phyloP scores from a whole-genome alignment of 2,797 vertebrate genomes.

The Garrulus glandarius region DNA sequence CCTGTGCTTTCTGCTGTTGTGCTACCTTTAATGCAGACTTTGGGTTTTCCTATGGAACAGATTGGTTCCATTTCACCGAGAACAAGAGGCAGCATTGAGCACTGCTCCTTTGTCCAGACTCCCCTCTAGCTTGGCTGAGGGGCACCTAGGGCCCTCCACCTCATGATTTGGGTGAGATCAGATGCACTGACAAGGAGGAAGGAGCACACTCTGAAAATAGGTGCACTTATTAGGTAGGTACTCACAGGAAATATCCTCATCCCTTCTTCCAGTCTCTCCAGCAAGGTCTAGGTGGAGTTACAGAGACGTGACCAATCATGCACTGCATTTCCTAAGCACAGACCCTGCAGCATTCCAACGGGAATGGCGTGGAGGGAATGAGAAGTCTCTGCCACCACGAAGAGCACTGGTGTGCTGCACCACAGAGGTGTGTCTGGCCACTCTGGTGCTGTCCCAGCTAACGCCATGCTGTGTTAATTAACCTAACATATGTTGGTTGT shows the following conservation, averaged over 20 bases:
- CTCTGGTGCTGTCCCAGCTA: not conserved
- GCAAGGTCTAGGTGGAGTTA: not conserved
- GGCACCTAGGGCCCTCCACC: not conserved
- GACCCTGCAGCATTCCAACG: no score
- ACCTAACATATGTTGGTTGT: not conserved
- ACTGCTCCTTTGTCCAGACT: not conserved
- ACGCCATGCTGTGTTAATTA: rapidly evolving
- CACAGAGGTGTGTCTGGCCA: not conserved
- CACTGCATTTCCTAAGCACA: not conserved
- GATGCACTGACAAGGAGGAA: not conserved
- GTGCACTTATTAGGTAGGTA: not conserved
- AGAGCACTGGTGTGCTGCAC: not conserved
- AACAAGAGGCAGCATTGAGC: not conserved
- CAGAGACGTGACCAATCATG: rapidly evolving
- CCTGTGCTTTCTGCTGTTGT: not conserved
- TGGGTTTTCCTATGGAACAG: not conserved
- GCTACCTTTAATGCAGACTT: not conserved
- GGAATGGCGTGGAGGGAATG: rapidly evolving
- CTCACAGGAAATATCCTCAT: rapidly evolving
- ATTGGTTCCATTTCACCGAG: rapidly evolving
- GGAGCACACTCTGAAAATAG: rapidly evolving
- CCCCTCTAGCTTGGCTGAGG: not conserved
- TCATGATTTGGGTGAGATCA: not conserved
- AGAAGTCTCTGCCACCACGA: rapidly evolving
- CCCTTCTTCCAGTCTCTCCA: not conserved